A percentile compares a stretch with the other conserved stretches of the same genome.
Conservation (phyloP, 2,797 vertebrate genomes). For the Typhlichthys subterraneus region DNA sequence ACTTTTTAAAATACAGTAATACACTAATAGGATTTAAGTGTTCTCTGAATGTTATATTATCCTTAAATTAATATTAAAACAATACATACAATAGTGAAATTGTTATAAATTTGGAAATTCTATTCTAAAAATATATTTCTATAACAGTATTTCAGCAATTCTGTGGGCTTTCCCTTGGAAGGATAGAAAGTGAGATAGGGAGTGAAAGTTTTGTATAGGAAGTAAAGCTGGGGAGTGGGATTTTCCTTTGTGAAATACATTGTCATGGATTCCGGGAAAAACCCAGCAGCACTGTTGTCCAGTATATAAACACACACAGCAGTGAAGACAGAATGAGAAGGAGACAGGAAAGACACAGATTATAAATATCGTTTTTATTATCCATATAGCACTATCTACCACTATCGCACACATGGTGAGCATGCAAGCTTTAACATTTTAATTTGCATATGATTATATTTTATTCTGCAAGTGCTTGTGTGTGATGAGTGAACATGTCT, state of each 20-base stretch:
- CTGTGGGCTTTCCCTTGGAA: not conserved
- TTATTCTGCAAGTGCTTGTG: not conserved
- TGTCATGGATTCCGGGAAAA: constrained; percentile 53
- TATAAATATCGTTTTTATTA: not conserved
- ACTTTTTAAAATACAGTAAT: too few relatives aligned
- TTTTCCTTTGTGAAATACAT: constrained; percentile 54
- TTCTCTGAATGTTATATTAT: too few relatives aligned
- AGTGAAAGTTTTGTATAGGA: constrained; percentile 27
- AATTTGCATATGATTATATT: not conserved
- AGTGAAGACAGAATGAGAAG: constrained; percentile 10
- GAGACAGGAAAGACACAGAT: constrained; percentile 13
- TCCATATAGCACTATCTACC: not conserved
- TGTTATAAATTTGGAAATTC: not conserved
- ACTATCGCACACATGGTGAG: constrained; percentile 63
- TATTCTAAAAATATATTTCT: not conserved
- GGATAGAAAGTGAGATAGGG: not conserved
- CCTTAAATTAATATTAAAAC: too few relatives aligned
- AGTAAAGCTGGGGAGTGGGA: constrained; percentile 11
- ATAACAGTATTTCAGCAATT: not conserved
- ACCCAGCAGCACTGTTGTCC: not conserved
- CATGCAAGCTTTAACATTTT: not conserved
- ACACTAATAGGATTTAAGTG: too few relatives aligned
- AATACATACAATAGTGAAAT: not conserved
- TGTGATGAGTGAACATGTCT: not conserved
- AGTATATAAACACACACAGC: constrained; percentile 44